Evolutionary conservation across 1,140 invertebrate genomes (phyloP).

Genomic region (Drosophila kepulauana): DNA sequence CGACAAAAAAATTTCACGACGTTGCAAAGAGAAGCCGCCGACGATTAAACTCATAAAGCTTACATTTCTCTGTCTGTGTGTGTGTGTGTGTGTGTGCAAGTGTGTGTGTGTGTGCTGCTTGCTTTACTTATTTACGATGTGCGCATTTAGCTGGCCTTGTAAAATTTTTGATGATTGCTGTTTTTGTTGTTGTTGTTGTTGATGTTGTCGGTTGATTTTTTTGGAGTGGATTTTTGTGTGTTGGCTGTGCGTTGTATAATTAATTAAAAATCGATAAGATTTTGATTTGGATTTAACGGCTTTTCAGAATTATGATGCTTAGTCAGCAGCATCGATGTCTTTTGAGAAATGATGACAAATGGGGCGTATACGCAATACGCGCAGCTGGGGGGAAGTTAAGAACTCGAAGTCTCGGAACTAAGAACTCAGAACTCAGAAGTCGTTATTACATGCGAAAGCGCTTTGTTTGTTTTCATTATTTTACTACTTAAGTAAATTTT

Average conservation of each 20-base stretch:
- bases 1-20: slow-evolving; percentile 25
- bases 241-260: slow-evolving; percentile 57
- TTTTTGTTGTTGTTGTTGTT: slow-evolving; percentile 1
- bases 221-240: slow-evolving; percentile 21
- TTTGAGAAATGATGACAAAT: slow-evolving; percentile 62
- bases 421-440: slow-evolving; percentile 5
- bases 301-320: slow-evolving; percentile 71
- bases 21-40: slow-evolving; percentile 41
- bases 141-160: slow-evolving; percentile 50
- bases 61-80: slow-evolving; percentile 18
- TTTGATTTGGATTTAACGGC: slow-evolving; percentile 80
- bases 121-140: slow-evolving; percentile 66
- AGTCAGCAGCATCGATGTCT: slow-evolving; percentile 56
- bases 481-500: slow-evolving; percentile 17
- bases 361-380: slow-evolving; percentile 49
- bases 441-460: slow-evolving; percentile 20
- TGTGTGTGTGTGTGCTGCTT: slow-evolving; percentile 30
- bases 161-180: slow-evolving; percentile 20
- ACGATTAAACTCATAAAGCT: slow-evolving; percentile 42
- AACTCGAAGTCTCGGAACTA: background rate
- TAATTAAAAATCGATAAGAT: slow-evolving; percentile 83
- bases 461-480: slow-evolving; percentile 20
- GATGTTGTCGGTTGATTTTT: slow-evolving; percentile 11
- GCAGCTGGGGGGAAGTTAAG: slow-evolving; percentile 10
- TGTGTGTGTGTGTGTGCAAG: background rate